These are phyloP conservation scores for Tachyglossus aculeatus DNA, from an alignment of 2,797 vertebrate genomes.

Conservation along the genomic window DNA sequence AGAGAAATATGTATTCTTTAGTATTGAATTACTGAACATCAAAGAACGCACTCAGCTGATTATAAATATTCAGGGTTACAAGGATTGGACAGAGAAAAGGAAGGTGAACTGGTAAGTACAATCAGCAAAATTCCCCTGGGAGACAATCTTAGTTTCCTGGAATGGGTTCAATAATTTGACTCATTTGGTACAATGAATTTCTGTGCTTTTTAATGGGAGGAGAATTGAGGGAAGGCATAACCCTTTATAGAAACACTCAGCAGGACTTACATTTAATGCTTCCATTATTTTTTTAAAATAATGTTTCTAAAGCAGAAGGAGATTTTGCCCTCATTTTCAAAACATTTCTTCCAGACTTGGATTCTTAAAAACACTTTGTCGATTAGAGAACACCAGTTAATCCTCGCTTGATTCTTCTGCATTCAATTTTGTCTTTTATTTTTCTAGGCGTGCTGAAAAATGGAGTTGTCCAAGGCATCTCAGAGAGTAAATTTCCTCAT, in stretches of 20 bases:
- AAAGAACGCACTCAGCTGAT: not conserved
- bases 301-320: not conserved
- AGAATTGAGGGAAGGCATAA: constrained; percentile 7
- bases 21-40: not conserved
- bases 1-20: constrained; percentile 9
- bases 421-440: not conserved
- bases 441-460: not conserved
- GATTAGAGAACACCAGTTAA: not conserved
- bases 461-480: not conserved
- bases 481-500: constrained; percentile 5
- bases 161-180: no score
- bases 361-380: constrained; percentile 1
- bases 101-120: not conserved
- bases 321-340: constrained; percentile 5
- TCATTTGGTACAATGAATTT: not conserved
- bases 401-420: not conserved
- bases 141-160: no score
- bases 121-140: not conserved
- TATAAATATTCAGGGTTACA: not conserved
- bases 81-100: not conserved
- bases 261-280: not conserved
- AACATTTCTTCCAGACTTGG: not conserved
- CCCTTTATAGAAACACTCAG: constrained; percentile 31
- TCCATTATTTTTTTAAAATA: constrained; percentile 1
- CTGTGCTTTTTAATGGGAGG: not conserved